Evolutionary conservation across 2,888 invertebrate genomes (phyloP), one percentile per base, ranked within the genome.

Genomic region (Yponomeuta sedellus): DNA sequence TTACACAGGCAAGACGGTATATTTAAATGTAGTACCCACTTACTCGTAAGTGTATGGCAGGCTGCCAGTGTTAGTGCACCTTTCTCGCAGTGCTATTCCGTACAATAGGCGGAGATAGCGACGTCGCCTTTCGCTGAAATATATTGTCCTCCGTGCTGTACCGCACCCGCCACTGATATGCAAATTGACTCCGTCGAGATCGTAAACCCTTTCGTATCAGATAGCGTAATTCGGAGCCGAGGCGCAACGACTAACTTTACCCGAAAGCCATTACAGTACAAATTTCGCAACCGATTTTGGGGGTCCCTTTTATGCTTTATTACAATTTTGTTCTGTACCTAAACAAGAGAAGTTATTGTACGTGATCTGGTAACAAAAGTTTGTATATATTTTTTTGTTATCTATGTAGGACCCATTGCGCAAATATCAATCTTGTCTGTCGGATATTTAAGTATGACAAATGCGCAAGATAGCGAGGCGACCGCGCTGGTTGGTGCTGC

Each of bases 141-240:
- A 86, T 85, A 86, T 86, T 83, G 85, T 84, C 68, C 68, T 78
- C 78, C 75, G 73, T 63, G 61, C 67, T 16, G 52, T 44, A 63
- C 74, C 74, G 75, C 75, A 75, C 77, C 74, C 74, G 75, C 76
- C 75, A 75, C 86, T 84, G 86, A 87, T 88, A 88, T 88, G 88
- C 86, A 88, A 88, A 88, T 88, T 78, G 75, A 80, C 81, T 77
- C 82, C 77, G 78, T 73, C 77, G 74, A 83, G 81, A 87, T 86
- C 84, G 85, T 87, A 87, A 88, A 87, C 82, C 82, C 82, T 84
- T 83, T 82, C 77, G 57, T 78, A 80, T 86, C 87, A 78, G 87
- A 88, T 86, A 85, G 80, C 75, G 76, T 80, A 82, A 84, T 86
- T 85, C 77, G 75, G 80, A 78, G 77, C 78, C 77, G 79, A 81